A percentile compares a stretch with the other conserved stretches of the same genome.
These are phyloP conservation scores for Lampris incognitus DNA, from an alignment of 2,113 vertebrate species.

Conservation along the genomic window DNA sequence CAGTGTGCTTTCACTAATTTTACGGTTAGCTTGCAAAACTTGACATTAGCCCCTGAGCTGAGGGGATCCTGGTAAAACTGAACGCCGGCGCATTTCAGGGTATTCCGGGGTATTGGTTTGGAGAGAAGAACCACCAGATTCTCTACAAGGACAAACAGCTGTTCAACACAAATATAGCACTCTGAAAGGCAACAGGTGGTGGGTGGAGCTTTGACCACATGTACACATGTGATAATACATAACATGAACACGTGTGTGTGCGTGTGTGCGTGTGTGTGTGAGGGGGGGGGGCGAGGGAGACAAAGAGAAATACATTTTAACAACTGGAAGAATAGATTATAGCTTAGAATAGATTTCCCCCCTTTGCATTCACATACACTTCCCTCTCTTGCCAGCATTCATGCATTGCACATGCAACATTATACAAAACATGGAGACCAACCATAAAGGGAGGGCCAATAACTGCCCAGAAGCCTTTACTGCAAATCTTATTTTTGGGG, in stretches of 20 bases:
- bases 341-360: too few species aligned
- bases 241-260: slow-evolving; percentile 1
- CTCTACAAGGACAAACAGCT: slow-evolving; percentile 61
- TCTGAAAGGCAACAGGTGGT: slow-evolving; percentile 61
- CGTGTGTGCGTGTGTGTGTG: slow-evolving; percentile 9
- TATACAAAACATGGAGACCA: too few species aligned
- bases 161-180: slow-evolving; percentile 65
- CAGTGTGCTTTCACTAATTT: not conserved
- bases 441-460: too few species aligned
- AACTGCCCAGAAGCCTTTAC: too few species aligned
- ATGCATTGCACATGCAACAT: not conserved
- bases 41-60: not conserved
- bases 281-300: not conserved
- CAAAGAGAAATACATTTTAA: too few species aligned
- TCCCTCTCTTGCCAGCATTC: not conserved
- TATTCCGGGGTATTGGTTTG: not conserved
- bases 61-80: not conserved
- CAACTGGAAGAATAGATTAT: too few species aligned
- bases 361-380: too few species aligned
- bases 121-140: slow-evolving; percentile 33
- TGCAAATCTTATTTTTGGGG: too few species aligned
- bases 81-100: not conserved
- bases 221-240: slow-evolving; percentile 37
- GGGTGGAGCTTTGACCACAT: slow-evolving; percentile 12
- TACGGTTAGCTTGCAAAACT: not conserved